phyloP scores from a whole-genome alignment of 2,113 vertebrate species.

The Rutilus rutilus region DNA sequence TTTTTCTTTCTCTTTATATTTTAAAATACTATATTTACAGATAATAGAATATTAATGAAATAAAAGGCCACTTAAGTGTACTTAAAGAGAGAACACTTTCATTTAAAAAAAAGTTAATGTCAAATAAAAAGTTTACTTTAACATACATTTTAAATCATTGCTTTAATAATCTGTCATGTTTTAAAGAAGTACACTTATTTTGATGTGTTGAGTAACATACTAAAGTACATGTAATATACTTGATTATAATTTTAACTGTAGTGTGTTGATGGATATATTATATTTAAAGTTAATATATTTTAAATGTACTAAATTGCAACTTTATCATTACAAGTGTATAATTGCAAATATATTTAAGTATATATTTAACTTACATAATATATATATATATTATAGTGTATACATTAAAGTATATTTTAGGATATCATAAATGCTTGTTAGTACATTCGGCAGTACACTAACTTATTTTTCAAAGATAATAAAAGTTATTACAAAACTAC shows the following conservation, averaged over 20 bases:
- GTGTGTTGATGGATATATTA: background rate
- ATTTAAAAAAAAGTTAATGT: too few species aligned
- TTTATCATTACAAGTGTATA: background rate
- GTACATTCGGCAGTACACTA: background rate
- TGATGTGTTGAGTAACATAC: background rate
- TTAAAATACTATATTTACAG: background rate
- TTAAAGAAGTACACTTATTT: background rate
- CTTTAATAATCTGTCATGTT: too few species aligned
- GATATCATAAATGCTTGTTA: background rate
- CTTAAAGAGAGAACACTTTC: background rate
- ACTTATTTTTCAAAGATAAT: background rate
- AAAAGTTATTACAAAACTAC: background rate
- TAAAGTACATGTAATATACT: background rate
- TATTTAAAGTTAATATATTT: background rate
- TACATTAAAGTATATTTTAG: background rate
- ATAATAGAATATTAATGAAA: background rate
- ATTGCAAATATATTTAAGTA: background rate
- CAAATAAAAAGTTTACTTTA: too few species aligned
- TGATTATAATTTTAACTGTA: background rate
- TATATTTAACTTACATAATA: too few species aligned
- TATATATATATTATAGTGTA: too few species aligned
- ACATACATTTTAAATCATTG: too few species aligned
- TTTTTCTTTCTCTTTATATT: too few species aligned
- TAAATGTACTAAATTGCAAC: background rate
- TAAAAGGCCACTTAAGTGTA: background rate